Evolutionary conservation across 30 jellyfish, hydroid and myxozoan species (phyloP), one percentile per base, ranked within the genome.

Genomic region (Phacellophora camtschatica): DNA sequence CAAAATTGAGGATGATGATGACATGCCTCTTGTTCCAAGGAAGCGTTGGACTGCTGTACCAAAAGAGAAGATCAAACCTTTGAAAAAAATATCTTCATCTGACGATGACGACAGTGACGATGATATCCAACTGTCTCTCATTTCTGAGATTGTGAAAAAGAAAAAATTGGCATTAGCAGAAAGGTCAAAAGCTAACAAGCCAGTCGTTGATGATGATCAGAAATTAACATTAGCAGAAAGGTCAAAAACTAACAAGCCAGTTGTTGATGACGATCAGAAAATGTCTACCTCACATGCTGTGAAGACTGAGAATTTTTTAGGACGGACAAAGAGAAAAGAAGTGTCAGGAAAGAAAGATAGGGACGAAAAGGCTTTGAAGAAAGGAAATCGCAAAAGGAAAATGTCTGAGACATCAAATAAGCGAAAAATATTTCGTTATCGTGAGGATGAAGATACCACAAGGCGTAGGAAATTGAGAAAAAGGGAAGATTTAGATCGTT

Each of bases 1-100:
- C 28, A 67, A 71, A 20, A 86, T 61, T 12, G 85, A 82, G 2
- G 94, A 69, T 68, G 82, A 70, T 35, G 88, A 75, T 12, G 68
- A 53, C 11, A 41, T 22, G 1, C 28, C 48, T 5, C 37, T 68
- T 49, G 6, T 31, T 15, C 83, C 70, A 3, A 66, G 82, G 2
- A 67, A 82, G 54, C 76, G 50, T 35, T 57, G 18, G 72, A 7
- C 50, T 24, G 36, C 28, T 22, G 33, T 62, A 30, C 56, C 87
- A 43, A 77, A 80, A 13, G 39, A 18, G 56, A 3, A 71, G 19
- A 41, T 42, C 29, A 55, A 78, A 13, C 18, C 25, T 39, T 54
- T 58, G 34, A 68, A 57, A 36, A 70, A 78, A 51, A 54, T 33
- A 5, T 27, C 36, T 37, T 67, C 94, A 23, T 80, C 55, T 34